phyloP scores from a whole-genome alignment of 2,113 vertebrate species.

The Cygnus buccinator region DNA sequence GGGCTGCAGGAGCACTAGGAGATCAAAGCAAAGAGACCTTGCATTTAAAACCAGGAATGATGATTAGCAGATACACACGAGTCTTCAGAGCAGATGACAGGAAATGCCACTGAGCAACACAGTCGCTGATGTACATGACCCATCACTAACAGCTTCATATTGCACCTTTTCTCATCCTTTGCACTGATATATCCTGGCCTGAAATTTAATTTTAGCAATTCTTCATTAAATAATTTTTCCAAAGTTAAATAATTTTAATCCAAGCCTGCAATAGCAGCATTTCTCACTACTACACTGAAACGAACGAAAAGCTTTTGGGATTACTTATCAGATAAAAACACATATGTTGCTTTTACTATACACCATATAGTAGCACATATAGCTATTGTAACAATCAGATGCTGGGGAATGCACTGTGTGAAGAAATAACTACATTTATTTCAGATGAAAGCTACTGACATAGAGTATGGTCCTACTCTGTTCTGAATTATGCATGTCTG shows the following conservation, averaged over 20 bases:
- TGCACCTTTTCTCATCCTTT: not conserved
- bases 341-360: not conserved
- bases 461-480: not conserved
- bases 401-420: not conserved
- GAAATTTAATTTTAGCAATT: not conserved
- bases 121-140: not conserved
- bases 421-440: slow-evolving; percentile 3
- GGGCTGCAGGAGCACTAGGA: not conserved
- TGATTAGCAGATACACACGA: not conserved
- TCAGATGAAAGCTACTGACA: not conserved
- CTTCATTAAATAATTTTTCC: not conserved
- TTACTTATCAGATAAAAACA: not conserved
- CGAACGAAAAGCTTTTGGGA: not conserved
- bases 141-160: not conserved
- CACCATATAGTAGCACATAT: not conserved
- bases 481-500: slow-evolving; percentile 46
- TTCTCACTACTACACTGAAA: not conserved
- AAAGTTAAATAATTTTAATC: not conserved
- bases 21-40: slow-evolving; percentile 15
- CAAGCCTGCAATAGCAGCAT: not conserved
- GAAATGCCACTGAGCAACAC: not conserved
- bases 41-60: not conserved
- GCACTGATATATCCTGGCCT: not conserved
- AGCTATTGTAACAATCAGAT: not conserved
- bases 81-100: not conserved